Evolutionary conservation across 2,113 vertebrate species (phyloP), one percentile per base, ranked within the genome.

Genomic region (Xyrauchen texanus): DNA sequence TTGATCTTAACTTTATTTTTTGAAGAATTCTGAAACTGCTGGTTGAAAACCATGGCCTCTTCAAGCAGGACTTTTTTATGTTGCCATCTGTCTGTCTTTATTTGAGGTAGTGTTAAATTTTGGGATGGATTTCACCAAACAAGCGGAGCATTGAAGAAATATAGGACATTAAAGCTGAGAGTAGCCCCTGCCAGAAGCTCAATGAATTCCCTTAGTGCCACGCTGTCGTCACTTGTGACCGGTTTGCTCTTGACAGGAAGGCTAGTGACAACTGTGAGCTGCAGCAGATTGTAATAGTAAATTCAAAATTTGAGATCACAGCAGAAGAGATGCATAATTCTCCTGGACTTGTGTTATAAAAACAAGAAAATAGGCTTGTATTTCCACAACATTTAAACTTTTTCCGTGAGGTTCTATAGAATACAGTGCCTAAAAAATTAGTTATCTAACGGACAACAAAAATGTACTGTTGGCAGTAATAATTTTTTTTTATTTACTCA

Each of bases 201-300:
- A 66, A 45, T 61, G 49, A 76, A 83, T 83, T 86, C 80, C 80
- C 62, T 52, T 4, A 55, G 73, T 63, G 51, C 21, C 8, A 34
- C n/a, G 15, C 80, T 80, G 68, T 73, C 73, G 58, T 83, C 82
- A 80, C 65, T 55, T 80, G 73, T 83, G 81, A 85, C 84, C 69
- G 73, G 42, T 83, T 83, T 83, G 79, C 72, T 73, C 76, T 82
- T 83, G 84, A 82, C 81, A 67, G 52, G 60, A 61, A 77, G 45
- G 46, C 55, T 79, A 84, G 70, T 80, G 82, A 77, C 79, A 69
- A 73, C 63, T 55, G 76, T 70, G 63, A 71, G 72, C 65, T 42
- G 53, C 49, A 58, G 72, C 51, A 73, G 76, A 79, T 61, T 79
- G 81, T 47, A 68, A 77, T 13, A 13, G 11, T 62, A 58, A 77